A percentile compares a stretch with the other conserved stretches of the same genome.
Conservation (phyloP, 1,140 invertebrate genomes). For the Lordiphosa collinella region DNA sequence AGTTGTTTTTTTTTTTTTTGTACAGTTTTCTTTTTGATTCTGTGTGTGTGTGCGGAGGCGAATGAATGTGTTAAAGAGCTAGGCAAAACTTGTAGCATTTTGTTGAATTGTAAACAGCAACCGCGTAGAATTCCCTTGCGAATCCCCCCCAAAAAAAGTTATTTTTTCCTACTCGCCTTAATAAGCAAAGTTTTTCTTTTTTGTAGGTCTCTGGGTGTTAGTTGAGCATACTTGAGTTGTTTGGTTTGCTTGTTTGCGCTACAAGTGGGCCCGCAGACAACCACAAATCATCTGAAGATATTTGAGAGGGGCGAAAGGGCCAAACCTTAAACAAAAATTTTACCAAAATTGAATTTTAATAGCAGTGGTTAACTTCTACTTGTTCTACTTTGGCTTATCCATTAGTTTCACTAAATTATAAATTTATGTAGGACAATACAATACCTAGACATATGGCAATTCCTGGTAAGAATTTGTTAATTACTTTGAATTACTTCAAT, state of each 20-base stretch:
- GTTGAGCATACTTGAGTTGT: slow-evolving; percentile 15
- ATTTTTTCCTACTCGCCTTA: not conserved
- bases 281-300: not conserved
- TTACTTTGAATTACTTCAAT: too few relatives aligned
- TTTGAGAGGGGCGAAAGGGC: too few relatives aligned
- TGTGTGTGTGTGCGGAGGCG: not conserved
- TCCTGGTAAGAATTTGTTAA: too few relatives aligned
- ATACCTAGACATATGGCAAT: too few relatives aligned
- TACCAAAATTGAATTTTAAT: too few relatives aligned
- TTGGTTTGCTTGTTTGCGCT: not conserved
- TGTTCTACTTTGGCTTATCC: too few relatives aligned
- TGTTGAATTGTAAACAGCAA: slow-evolving; percentile 21
- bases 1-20: slow-evolving; percentile 14
- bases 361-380: too few relatives aligned
- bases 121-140: too few relatives aligned
- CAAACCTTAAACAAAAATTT: too few relatives aligned
- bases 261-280: slow-evolving; percentile 1
- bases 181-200: slow-evolving; percentile 23
- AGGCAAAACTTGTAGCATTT: slow-evolving; percentile 26
- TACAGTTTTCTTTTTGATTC: not conserved
- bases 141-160: slow-evolving; percentile 12
- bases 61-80: not conserved
- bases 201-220: slow-evolving; percentile 8
- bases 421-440: too few relatives aligned
- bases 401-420: too few relatives aligned